Evolutionary conservation across 2,113 vertebrate species (phyloP).

Genomic region (Ailurus styani): DNA sequence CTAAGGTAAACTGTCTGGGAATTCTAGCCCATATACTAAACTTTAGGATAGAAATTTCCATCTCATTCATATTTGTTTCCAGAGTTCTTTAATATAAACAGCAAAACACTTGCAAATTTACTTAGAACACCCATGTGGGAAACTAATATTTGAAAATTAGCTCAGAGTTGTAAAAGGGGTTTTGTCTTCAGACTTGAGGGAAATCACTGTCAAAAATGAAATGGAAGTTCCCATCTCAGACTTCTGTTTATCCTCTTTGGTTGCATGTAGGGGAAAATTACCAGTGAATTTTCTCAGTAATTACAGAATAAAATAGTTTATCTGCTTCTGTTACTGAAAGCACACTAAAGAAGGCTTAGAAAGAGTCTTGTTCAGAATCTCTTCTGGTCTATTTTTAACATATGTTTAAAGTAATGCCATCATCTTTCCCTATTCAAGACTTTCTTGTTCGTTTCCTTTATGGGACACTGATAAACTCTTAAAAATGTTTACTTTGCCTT

Average conservation of each 20-base stretch:
- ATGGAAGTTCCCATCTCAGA: conserved; percentile 44
- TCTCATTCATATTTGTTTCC: conserved; percentile 32
- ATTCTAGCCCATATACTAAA: not conserved
- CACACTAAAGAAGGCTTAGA: not conserved
- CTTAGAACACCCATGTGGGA: conserved; percentile 29
- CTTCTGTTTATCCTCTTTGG: not conserved
- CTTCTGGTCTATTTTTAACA: not conserved
- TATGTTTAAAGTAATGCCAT: not conserved
- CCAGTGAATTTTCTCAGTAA: not conserved
- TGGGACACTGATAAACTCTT: not conserved
- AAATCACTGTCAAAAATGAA: conserved; percentile 30
- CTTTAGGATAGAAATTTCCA: conserved; percentile 56
- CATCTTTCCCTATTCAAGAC: not conserved
- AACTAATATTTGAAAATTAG: conserved; percentile 40
- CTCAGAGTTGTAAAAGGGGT: conserved; percentile 17
- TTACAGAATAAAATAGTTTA: not conserved
- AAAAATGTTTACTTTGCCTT: not conserved
- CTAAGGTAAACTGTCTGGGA: not conserved
- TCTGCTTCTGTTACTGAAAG: not conserved
- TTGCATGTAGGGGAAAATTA: not conserved
- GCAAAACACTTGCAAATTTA: conserved; percentile 40
- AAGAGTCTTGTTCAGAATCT: not conserved
- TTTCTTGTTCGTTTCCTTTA: not conserved
- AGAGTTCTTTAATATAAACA: conserved; percentile 36
- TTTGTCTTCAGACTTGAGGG: conserved; percentile 54